phyloP scores from a whole-genome alignment of 2,113 vertebrate species.

The Dromas ardeola region DNA sequence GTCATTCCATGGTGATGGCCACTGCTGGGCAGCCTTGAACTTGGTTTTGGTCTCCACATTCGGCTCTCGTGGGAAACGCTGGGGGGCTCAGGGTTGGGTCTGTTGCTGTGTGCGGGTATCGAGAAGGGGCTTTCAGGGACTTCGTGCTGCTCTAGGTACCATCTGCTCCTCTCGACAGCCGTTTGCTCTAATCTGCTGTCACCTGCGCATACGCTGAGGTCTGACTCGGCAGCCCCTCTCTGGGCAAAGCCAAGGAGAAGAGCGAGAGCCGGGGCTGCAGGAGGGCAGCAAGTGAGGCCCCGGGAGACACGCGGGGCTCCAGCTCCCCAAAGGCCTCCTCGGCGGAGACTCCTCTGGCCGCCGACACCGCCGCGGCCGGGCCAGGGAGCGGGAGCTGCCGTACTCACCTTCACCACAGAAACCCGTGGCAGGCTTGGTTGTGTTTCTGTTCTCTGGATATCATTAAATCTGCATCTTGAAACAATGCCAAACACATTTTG shows the following conservation, averaged over 20 bases:
- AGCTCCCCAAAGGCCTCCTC: too few species aligned
- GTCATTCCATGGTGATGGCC: rapidly evolving
- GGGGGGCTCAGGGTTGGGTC: rapidly evolving
- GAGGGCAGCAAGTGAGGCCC: not conserved
- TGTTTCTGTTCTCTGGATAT: not conserved
- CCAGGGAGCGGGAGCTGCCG: too few species aligned
- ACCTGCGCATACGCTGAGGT: rapidly evolving
- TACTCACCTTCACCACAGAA: not conserved
- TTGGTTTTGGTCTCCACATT: rapidly evolving
- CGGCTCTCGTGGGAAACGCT: rapidly evolving
- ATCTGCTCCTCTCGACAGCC: not conserved
- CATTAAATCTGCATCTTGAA: not conserved
- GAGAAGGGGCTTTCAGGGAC: too few species aligned
- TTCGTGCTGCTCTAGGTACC: not conserved
- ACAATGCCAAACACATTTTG: rapidly evolving
- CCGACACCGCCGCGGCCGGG: too few species aligned
- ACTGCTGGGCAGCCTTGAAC: rapidly evolving
- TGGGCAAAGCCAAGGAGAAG: not conserved
- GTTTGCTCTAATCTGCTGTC: too few species aligned
- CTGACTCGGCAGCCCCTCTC: too few species aligned
- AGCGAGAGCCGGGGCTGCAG: not conserved
- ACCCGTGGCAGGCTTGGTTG: rapidly evolving
- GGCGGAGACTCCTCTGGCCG: not conserved
- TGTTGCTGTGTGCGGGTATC: rapidly evolving
- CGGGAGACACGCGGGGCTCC: rapidly evolving